These are phyloP conservation scores for Elanus axillaris DNA, from an alignment of 2,113 vertebrate species.

Conservation along the genomic window DNA sequence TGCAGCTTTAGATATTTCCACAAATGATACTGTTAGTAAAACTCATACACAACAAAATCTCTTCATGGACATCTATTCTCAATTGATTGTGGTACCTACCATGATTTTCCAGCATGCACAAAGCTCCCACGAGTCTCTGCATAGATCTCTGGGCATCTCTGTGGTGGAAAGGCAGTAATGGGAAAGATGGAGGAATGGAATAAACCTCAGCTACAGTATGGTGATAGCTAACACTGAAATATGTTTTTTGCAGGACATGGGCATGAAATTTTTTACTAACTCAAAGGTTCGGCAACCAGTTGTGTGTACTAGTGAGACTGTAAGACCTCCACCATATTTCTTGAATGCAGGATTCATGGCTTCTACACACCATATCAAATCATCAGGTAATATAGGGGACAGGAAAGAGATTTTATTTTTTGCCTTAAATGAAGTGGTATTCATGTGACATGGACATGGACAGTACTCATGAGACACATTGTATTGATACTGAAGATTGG, in stretches of 20 bases:
- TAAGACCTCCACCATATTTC: not conserved
- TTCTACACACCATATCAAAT: not conserved
- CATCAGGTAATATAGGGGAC: not conserved
- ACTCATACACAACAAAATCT: not conserved
- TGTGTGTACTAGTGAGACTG: constrained; percentile 25
- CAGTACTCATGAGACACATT: not conserved
- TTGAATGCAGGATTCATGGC: not conserved
- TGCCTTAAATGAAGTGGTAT: not conserved
- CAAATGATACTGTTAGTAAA: not conserved
- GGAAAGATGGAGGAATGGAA: not conserved
- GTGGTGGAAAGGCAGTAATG: not conserved
- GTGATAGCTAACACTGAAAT: rapidly evolving
- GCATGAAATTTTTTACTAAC: constrained; percentile 65
- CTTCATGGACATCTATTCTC: not conserved
- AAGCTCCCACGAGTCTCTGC: not conserved
- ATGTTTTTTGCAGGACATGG: constrained; percentile 47
- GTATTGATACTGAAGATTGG: not conserved
- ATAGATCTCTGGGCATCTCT: not conserved
- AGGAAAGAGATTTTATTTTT: not conserved
- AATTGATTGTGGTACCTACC: not conserved
- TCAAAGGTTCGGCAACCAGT: constrained; percentile 54
- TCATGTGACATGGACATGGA: not conserved
- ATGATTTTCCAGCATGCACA: not conserved
- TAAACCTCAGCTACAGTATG: not conserved
- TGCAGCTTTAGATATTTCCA: not conserved